Conservation (phyloP, 2,797 vertebrate genomes). For the Coregonus suidteri region DNA sequence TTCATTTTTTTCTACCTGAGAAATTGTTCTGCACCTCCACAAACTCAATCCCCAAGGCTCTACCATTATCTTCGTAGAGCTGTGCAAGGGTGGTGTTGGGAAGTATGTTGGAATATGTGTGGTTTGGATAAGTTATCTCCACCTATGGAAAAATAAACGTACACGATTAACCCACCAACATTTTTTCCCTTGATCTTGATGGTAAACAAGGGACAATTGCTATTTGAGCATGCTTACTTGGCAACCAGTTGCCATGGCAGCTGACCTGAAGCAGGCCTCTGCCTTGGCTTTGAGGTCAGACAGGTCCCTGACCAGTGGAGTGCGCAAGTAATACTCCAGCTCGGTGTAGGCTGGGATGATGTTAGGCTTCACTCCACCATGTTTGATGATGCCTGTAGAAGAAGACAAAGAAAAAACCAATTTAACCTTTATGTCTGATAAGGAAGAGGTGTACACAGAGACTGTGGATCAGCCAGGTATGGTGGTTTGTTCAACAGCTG, state of each 20-base stretch:
- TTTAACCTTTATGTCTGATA: not conserved
- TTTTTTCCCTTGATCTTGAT: not conserved
- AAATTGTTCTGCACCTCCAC: constrained; percentile 54
- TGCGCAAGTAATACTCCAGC: constrained; percentile 83
- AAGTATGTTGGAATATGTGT: constrained; percentile 83
- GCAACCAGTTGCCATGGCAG: constrained; percentile 85
- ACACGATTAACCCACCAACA: not conserved
- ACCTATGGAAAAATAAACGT: constrained; percentile 66
- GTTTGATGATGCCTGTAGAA: constrained; percentile 85
- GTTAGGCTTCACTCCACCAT: constrained; percentile 87
- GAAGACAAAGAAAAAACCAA: not conserved
- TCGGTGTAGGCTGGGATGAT: constrained; percentile 88
- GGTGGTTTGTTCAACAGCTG: not conserved
- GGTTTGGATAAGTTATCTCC: constrained; percentile 74
- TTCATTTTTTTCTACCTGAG: constrained; percentile 40
- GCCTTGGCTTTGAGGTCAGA: constrained; percentile 79
- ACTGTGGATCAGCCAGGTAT: not conserved
- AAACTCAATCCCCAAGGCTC: constrained; percentile 83
- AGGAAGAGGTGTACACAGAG: not conserved
- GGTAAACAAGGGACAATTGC: not conserved
- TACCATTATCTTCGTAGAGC: constrained; percentile 81
- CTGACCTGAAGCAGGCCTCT: constrained; percentile 86
- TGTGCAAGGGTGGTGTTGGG: constrained; percentile 81
- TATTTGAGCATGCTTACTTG: constrained; percentile 72
- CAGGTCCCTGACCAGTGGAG: constrained; percentile 80